These are phyloP conservation scores for Temnothorax curvispinosus DNA, from an alignment of 1,140 invertebrate species.

Conservation along the genomic window DNA sequence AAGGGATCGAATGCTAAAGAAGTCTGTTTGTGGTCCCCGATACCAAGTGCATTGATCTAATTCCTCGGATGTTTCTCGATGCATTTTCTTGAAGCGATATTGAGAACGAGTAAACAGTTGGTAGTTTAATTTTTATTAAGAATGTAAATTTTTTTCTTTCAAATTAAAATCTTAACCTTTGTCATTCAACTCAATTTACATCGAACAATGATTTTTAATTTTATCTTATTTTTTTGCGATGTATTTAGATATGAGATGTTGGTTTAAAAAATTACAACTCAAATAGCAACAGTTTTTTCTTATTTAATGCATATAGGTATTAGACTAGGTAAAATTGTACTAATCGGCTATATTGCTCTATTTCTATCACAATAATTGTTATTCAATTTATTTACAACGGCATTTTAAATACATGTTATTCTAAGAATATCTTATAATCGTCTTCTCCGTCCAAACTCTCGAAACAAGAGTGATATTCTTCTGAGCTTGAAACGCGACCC, in stretches of 20 bases:
- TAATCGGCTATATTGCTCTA: not conserved
- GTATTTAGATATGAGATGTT: not conserved
- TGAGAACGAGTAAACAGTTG: not conserved
- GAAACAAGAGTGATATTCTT: constrained; percentile 57
- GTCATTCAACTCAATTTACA: constrained; percentile 2
- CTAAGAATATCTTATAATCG: constrained; percentile 3
- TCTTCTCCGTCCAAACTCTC: constrained; percentile 26
- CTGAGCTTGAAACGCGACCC: constrained; percentile 7
- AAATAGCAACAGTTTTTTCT: not conserved
- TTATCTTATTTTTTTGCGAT: not conserved
- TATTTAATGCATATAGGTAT: not conserved
- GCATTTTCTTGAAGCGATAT: not conserved
- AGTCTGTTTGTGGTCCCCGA: constrained; percentile 22
- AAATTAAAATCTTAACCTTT: not conserved
- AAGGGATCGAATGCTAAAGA: constrained; percentile 50
- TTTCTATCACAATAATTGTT: not conserved
- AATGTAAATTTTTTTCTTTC: constrained; percentile 4
- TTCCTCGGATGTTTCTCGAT: not conserved
- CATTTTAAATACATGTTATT: not conserved
- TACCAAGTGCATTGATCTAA: constrained; percentile 46
- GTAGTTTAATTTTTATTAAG: not conserved
- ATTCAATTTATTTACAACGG: not conserved
- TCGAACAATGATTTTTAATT: not conserved
- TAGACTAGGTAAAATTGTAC: not conserved
- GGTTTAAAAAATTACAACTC: not conserved